A percentile compares a stretch with the other conserved stretches of the same genome.
Evolutionary conservation across 2,888 invertebrate genomes (phyloP).

Genomic region (Neoascia interrupta): DNA sequence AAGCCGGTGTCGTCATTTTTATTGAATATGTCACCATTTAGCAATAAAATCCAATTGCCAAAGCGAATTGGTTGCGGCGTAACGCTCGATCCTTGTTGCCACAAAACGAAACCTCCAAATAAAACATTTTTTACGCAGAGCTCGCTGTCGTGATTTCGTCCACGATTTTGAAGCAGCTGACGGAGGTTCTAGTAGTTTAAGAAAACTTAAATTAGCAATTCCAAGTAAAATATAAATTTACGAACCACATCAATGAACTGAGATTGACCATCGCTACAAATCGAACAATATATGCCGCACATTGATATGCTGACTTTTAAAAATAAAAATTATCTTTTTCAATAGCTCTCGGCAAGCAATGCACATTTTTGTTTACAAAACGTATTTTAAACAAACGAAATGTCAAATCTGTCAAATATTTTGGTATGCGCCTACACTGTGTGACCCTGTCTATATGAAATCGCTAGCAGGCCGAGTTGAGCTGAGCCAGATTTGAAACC

Average conservation of each 20-base stretch:
- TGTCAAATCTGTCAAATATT: no score
- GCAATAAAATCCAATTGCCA: conserved; percentile 85
- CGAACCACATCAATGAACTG: conserved; percentile 16
- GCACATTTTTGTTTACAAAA: no score
- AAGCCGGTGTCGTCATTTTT: conserved; percentile 76
- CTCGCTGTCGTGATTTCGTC: conserved; percentile 22
- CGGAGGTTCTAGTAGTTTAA: conserved; percentile 13
- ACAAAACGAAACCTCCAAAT: conserved; percentile 84
- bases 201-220: not conserved
- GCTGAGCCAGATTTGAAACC: no score
- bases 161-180: conserved; percentile 38
- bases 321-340: not conserved
- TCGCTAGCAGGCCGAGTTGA: no score
- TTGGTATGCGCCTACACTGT: no score
- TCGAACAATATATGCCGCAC: conserved; percentile 59
- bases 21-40: conserved; percentile 94
- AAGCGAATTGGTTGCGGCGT: conserved; percentile 86
- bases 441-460: no score
- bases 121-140: conserved; percentile 55
- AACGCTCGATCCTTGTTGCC: conserved; percentile 88
- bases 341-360: no score
- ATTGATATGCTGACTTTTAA: conserved; percentile 25
- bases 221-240: no score
- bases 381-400: no score
- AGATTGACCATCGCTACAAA: conserved; percentile 7